These are phyloP conservation scores for Pandemis corylana DNA, from an alignment of 2,888 invertebrate species.

Conservation along the genomic window DNA sequence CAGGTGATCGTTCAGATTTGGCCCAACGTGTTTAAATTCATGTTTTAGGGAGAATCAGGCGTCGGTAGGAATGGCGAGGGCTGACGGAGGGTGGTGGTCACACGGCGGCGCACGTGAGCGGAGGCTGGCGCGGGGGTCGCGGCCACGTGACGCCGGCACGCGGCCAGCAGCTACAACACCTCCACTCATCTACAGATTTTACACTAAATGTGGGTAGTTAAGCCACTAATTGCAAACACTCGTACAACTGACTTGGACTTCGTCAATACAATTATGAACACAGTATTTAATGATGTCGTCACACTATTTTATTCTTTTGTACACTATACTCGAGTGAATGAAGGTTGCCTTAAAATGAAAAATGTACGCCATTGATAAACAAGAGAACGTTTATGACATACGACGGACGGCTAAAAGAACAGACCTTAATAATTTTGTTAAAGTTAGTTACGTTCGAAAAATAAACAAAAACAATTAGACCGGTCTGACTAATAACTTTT, in stretches of 20 bases:
- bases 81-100: conserved; percentile 48
- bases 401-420: too few species aligned
- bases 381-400: too few species aligned
- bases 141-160: conserved; percentile 23
- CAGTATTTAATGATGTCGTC: neutral
- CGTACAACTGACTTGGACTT: neutral
- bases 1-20: neutral
- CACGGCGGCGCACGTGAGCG: conserved; percentile 45
- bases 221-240: neutral
- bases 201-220: neutral
- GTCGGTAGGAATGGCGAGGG: conserved; percentile 39
- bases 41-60: conserved; percentile 41
- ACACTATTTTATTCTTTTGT: neutral
- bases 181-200: conserved; percentile 21
- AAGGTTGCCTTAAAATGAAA: neutral
- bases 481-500: too few species aligned
- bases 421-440: too few species aligned
- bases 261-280: neutral
- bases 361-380: too few species aligned
- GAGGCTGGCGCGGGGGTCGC: conserved; percentile 16
- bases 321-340: neutral
- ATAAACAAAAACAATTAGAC: too few species aligned
- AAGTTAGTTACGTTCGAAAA: too few species aligned
- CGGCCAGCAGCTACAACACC: conserved; percentile 12
- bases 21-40: conserved; percentile 22